These are phyloP conservation scores for Cephalopterus ornatus DNA, from an alignment of 2,113 vertebrate genomes.

Conservation along the genomic window DNA sequence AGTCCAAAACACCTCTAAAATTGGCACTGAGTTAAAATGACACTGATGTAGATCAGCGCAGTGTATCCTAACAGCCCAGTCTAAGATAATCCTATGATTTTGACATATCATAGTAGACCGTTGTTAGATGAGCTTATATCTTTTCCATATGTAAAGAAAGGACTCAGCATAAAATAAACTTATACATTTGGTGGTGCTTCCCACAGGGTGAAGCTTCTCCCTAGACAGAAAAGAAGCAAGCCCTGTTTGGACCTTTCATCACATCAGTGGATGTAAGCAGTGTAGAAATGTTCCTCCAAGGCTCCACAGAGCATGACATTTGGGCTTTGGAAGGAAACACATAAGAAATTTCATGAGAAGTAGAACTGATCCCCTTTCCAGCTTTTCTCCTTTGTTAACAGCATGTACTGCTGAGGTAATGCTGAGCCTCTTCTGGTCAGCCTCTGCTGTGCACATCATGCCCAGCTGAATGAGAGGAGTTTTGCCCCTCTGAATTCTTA, in stretches of 20 bases:
- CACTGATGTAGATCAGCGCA: not conserved
- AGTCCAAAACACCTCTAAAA: not conserved
- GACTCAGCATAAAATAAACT: not conserved
- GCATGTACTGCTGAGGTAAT: not conserved
- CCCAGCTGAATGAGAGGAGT: not conserved
- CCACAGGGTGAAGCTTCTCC: not conserved
- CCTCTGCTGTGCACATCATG: not conserved
- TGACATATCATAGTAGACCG: not conserved
- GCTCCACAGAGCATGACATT: not conserved
- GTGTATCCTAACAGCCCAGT: not conserved
- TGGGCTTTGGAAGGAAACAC: not conserved
- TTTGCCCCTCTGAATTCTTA: not conserved
- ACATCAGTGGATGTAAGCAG: not conserved
- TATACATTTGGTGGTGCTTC: not conserved
- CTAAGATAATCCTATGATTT: not conserved
- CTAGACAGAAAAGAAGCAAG: not conserved
- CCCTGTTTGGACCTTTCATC: not conserved
- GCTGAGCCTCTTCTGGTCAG: not conserved
- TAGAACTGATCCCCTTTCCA: not conserved
- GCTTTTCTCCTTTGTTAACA: not conserved
- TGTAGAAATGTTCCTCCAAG: not conserved
- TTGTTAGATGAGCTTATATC: not conserved
- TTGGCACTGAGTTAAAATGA: not conserved
- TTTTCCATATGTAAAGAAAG: not conserved
- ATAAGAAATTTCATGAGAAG: not conserved